These are phyloP conservation scores for Ammodramus savannarum DNA, from an alignment of 2,113 vertebrate genomes.

Conservation along the genomic window DNA sequence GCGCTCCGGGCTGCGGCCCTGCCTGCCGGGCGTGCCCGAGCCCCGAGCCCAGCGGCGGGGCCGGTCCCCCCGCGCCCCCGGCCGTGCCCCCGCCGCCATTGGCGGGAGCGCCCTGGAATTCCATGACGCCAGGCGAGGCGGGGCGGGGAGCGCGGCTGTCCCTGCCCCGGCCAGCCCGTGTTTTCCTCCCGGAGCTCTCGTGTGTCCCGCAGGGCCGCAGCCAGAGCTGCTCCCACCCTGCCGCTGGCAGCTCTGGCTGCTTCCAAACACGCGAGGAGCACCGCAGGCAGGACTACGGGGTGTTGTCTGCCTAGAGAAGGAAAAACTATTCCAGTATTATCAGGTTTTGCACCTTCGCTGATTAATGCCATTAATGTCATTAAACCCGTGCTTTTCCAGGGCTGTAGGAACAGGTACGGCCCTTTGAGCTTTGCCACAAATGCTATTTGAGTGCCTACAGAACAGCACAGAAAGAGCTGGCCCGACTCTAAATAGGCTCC, in stretches of 20 bases:
- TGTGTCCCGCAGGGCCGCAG: accelerated
- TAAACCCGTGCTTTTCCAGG: background rate
- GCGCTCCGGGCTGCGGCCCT: background rate
- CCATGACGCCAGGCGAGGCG: background rate
- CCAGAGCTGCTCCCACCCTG: background rate
- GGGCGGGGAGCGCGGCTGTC: background rate
- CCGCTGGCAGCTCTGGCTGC: accelerated
- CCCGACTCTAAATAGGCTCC: background rate
- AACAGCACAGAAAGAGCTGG: background rate
- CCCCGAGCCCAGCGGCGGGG: background rate
- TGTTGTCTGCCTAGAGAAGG: background rate
- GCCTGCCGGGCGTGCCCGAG: background rate
- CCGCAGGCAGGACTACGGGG: background rate
- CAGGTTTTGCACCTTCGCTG: background rate
- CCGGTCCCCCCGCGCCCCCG: background rate
- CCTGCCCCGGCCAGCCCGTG: background rate
- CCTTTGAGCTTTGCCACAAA: background rate
- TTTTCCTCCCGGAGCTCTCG: accelerated
- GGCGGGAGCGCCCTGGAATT: slow-evolving; percentile 10
- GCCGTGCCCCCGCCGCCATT: background rate
- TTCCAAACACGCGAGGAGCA: background rate
- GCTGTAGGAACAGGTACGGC: background rate
- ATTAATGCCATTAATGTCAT: background rate
- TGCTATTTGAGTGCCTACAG: background rate
- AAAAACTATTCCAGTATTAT: background rate